These are phyloP conservation scores for Sminthurinus aureus DNA, from an alignment of 2,888 invertebrate genomes.

Conservation along the genomic window DNA sequence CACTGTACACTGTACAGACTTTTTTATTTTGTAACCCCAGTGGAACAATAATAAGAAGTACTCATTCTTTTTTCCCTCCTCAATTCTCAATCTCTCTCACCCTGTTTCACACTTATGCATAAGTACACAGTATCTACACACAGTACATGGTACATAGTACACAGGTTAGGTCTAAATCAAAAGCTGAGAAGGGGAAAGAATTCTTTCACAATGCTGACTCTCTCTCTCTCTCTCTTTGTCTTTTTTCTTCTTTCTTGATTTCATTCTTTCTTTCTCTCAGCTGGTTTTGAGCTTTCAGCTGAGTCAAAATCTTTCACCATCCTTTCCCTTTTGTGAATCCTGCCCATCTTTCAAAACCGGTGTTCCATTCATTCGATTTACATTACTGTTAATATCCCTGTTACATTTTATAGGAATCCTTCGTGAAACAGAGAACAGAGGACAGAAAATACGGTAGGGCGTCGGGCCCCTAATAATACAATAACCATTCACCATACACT, in stretches of 20 bases:
- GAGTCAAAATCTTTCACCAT: conserved; percentile 37
- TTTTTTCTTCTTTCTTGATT: too few species aligned
- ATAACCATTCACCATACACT: too few species aligned
- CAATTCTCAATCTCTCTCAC: conserved; percentile 19
- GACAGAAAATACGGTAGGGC: neutral
- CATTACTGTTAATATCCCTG: conserved; percentile 13
- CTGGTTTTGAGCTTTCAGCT: conserved; percentile 8
- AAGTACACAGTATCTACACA: too few species aligned
- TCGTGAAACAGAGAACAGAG: neutral
- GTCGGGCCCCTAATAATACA: neutral
- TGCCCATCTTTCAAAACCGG: conserved; percentile 26
- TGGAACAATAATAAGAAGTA: conserved; percentile 30
- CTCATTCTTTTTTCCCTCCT: neutral
- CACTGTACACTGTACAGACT: conserved; percentile 11
- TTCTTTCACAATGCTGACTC: conserved; percentile 25
- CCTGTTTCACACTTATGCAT: conserved; percentile 14
- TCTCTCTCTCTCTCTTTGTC: too few species aligned
- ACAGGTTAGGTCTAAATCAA: conserved; percentile 28
- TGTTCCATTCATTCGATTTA: conserved; percentile 30
- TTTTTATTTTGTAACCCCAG: conserved; percentile 28
- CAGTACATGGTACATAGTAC: too few species aligned
- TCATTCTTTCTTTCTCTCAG: too few species aligned
- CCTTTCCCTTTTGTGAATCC: conserved; percentile 32
- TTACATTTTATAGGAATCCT: conserved; percentile 6
- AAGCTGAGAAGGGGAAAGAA: conserved; percentile 33